Evolutionary conservation across 1,140 invertebrate genomes (phyloP).

Genomic region (Akabosia matsudoensis): DNA sequence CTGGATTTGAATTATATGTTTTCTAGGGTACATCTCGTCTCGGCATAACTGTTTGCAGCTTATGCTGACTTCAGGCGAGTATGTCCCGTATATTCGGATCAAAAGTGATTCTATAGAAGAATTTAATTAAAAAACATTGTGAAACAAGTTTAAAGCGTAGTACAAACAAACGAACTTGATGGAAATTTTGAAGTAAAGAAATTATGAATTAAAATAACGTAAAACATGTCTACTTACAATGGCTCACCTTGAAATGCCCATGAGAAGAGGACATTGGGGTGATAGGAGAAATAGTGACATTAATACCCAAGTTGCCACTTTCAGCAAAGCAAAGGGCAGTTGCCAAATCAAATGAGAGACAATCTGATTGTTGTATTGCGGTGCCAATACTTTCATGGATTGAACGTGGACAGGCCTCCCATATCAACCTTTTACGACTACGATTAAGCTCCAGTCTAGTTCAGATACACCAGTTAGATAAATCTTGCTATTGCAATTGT

Average conservation of each 20-base stretch:
- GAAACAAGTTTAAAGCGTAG: background rate
- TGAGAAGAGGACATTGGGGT: background rate
- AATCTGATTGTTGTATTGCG: conserved; percentile 97
- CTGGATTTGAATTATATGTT: background rate
- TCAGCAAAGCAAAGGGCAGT: conserved; percentile 98
- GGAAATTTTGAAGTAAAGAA: no score
- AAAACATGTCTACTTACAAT: background rate
- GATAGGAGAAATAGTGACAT: conserved; percentile 99
- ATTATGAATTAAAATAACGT: background rate
- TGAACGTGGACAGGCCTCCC: conserved; percentile 97
- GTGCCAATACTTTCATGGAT: conserved; percentile 96
- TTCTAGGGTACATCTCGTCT: background rate
- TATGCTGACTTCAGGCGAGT: background rate
- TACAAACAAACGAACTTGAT: no score
- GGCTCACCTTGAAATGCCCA: no score
- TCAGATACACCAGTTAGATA: background rate
- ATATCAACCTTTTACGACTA: conserved; percentile 85
- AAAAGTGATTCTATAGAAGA: conserved; percentile 1
- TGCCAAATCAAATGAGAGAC: conserved; percentile 96
- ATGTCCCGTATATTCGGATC: background rate
- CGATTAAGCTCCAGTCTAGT: conserved; percentile 91
- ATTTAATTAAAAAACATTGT: background rate
- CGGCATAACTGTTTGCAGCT: background rate
- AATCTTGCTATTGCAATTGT: background rate
- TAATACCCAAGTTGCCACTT: conserved; percentile 98